Conservation (phyloP, 2,113 vertebrate genomes). For the Oncorhynchus kisutch region DNA sequence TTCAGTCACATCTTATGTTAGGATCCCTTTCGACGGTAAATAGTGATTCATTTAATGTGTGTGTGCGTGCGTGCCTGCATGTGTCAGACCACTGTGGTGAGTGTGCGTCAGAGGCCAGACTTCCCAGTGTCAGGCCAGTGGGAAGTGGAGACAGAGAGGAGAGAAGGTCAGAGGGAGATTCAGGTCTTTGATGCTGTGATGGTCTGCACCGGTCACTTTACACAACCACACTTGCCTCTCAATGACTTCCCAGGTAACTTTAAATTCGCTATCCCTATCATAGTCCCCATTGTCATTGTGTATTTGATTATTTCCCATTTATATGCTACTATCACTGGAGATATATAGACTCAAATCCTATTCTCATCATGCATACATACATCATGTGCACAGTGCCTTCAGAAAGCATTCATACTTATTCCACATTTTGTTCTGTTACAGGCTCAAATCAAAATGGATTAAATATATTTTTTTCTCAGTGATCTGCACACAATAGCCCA, state of each 20-base stretch:
- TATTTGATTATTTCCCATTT: too few relatives aligned
- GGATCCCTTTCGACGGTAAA: background rate
- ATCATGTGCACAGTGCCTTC: too few relatives aligned
- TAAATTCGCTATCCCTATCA: background rate
- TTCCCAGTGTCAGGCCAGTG: slow-evolving; percentile 80
- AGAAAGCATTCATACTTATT: too few relatives aligned
- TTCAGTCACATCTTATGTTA: background rate
- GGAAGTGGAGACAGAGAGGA: slow-evolving; percentile 76
- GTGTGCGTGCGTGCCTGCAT: slow-evolving; percentile 11
- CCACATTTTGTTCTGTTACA: too few relatives aligned
- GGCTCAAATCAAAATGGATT: too few relatives aligned
- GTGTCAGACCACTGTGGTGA: slow-evolving; percentile 76
- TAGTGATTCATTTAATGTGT: background rate
- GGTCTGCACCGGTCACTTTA: slow-evolving; percentile 79
- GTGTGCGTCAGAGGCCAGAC: slow-evolving; percentile 68
- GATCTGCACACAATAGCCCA: too few relatives aligned
- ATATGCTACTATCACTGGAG: too few relatives aligned
- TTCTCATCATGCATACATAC: background rate
- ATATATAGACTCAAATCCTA: too few relatives aligned
- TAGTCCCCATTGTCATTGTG: too few relatives aligned
- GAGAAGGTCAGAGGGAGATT: slow-evolving; percentile 37
- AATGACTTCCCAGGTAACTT: slow-evolving; percentile 80
- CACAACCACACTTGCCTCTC: slow-evolving; percentile 74
- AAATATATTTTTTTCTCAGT: too few relatives aligned
- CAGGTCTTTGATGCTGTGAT: slow-evolving; percentile 83